These are phyloP conservation scores for Euzophera pinguis DNA, from an alignment of 2,888 invertebrate species.

Conservation along the genomic window DNA sequence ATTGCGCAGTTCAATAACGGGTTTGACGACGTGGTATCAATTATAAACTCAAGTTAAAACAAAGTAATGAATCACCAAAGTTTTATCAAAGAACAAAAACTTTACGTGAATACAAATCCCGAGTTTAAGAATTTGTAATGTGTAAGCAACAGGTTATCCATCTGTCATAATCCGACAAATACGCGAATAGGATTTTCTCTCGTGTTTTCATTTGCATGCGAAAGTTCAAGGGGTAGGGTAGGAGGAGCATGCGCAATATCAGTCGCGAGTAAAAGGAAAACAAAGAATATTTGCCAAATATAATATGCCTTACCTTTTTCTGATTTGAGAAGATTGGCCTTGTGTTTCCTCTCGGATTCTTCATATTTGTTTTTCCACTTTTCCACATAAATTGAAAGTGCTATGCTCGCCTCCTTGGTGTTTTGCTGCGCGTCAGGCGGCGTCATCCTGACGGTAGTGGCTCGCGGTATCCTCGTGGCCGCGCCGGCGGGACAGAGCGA, in stretches of 20 bases:
- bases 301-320: conserved; percentile 83
- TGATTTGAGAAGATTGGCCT: conserved; percentile 82
- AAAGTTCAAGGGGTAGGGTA: conserved; percentile 29
- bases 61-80: conserved; percentile 16
- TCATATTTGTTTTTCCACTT: conserved; percentile 86
- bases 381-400: conserved; percentile 73
- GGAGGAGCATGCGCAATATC: conserved; percentile 63
- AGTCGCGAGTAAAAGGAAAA: conserved; percentile 36
- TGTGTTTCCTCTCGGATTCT: conserved; percentile 84
- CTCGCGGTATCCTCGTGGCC: conserved; percentile 73
- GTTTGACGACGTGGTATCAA: conserved; percentile 24
- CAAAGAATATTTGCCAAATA: conserved; percentile 24
- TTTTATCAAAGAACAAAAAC: conserved; percentile 29
- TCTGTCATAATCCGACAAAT: conserved; percentile 68
- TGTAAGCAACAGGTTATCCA: conserved; percentile 71
- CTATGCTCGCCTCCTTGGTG: conserved; percentile 71
- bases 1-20: conserved; percentile 41
- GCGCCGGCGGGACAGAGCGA: conserved; percentile 62
- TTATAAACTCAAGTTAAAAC: conserved; percentile 23
- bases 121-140: conserved; percentile 59
- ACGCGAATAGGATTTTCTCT: conserved; percentile 66
- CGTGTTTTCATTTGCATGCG: conserved; percentile 65
- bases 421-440: conserved; percentile 72
- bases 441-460: conserved; percentile 74
- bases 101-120: conserved; percentile 33